Base-by-base conservation (phyloP, 2,888 invertebrate genomes). In the Selenia dentaria region DNA sequence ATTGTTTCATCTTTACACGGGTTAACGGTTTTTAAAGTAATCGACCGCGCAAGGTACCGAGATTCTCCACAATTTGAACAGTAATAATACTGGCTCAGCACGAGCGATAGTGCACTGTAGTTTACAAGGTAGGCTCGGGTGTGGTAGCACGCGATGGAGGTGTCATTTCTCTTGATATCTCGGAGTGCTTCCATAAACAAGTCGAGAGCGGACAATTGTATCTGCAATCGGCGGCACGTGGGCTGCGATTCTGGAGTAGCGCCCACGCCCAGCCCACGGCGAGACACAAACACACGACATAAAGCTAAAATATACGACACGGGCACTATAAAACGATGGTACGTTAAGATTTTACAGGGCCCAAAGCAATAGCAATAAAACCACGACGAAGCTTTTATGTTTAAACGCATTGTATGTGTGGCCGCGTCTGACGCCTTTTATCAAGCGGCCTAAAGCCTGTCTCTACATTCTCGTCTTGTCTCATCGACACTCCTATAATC, bases 171-270 rank as follows among this genome's bases (percentile, higher is more conserved):
- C 64, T 56, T 60, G 70, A 68, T 79, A 82, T 77, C 79, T 70
- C 61, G 60, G 64, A 76, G 70, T 75, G 77, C 74, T 73, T 72
- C 70, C 74, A 80, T 85, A 84, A 85, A 85, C 79, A 76, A 79
- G 83, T 79, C 77, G 64, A 63, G 58, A 74, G 79, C 78, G 70
- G 75, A 83, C 82, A 83, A 85, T 81, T 67, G 77, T 82, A 86
- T 86, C 85, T 81, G 71, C 70, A 71, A 87, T 83, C 87, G 61
- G 56, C 50, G 74, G 79, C 83, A 82, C 80, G 84, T 83, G 85
- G 84, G 86, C 78, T 49, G 75, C 69, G 68, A 72, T 79, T 82
- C 81, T 84, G 83, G 84, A 83, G 86, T 79, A 85, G 82, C 88
- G 77, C 89, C 89, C 84, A 89, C 89, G 82, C 77, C 57, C 68